Percentiles rank a stretch among this genome's conserved stretches.
phyloP scores from a whole-genome alignment of 2,888 invertebrate genomes.

The Eilema griseolum region DNA sequence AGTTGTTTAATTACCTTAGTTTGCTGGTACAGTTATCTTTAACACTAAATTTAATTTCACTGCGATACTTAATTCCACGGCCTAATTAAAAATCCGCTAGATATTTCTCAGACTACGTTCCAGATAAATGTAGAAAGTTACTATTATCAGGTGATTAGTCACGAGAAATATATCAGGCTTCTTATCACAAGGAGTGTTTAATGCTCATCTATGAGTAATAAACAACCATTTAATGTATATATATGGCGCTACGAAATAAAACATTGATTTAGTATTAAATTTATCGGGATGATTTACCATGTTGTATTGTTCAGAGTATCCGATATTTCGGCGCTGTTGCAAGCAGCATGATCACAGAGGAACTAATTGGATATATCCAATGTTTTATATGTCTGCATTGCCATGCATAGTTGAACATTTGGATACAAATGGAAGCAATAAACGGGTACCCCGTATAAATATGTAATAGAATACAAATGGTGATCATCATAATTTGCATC shows the following conservation, averaged over 20 bases:
- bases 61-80: neutral
- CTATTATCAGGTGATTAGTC: neutral
- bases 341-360: too few relatives aligned
- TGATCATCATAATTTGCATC: neutral
- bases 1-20: constrained; percentile 11
- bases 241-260: neutral
- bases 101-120: neutral
- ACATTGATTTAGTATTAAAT: too few relatives aligned
- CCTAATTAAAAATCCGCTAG: neutral
- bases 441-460: too few relatives aligned
- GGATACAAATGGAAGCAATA: too few relatives aligned
- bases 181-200: neutral
- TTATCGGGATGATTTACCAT: too few relatives aligned
- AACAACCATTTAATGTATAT: neutral
- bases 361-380: too few relatives aligned
- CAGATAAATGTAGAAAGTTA: neutral
- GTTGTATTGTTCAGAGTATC: too few relatives aligned
- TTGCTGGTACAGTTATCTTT: neutral
- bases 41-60: constrained; percentile 2
- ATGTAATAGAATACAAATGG: neutral
- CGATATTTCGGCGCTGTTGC: too few relatives aligned
- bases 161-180: neutral
- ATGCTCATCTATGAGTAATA: neutral
- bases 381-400: too few relatives aligned
- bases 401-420: too few relatives aligned